Evolutionary conservation across 2,113 vertebrate genomes (phyloP).

Genomic region (Tretioscincus oriximinensis): DNA sequence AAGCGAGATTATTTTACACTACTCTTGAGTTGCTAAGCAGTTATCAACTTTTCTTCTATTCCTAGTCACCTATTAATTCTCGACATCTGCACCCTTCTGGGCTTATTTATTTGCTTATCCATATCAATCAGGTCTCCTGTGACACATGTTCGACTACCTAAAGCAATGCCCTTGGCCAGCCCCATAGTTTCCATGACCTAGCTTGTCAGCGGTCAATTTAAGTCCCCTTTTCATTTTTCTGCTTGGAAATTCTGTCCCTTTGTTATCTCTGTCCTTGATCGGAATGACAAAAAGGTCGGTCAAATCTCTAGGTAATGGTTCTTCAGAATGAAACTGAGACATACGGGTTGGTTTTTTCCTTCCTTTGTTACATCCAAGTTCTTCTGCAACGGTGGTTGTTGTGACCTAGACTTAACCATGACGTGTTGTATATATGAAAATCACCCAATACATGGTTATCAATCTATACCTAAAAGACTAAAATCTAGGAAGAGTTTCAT

Average conservation of each 20-base stretch:
- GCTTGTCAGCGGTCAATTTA: conserved; percentile 29
- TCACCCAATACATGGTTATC: too few relatives aligned
- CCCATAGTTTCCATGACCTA: conserved; percentile 15
- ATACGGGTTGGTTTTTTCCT: background rate
- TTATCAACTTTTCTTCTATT: conserved; percentile 55
- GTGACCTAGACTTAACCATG: background rate
- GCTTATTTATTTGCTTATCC: conserved; percentile 54
- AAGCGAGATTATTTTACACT: too few relatives aligned
- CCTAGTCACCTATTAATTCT: conserved; percentile 41
- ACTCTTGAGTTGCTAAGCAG: conserved; percentile 17
- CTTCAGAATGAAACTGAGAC: background rate
- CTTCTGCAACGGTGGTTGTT: background rate
- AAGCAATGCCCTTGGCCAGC: conserved; percentile 24
- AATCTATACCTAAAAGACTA: too few relatives aligned
- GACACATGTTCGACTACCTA: conserved; percentile 48
- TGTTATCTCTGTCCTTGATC: background rate
- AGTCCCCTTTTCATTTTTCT: conserved; percentile 20
- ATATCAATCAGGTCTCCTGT: conserved; percentile 54
- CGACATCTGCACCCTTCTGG: conserved; percentile 19
- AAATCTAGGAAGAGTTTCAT: too few relatives aligned
- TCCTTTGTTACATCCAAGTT: too few relatives aligned
- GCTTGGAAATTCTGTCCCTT: background rate
- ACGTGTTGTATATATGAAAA: too few relatives aligned
- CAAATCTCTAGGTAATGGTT: background rate
- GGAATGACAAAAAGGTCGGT: too few relatives aligned